phyloP scores from a whole-genome alignment of 2,113 vertebrate species.

The Hippopotamus amphibius region DNA sequence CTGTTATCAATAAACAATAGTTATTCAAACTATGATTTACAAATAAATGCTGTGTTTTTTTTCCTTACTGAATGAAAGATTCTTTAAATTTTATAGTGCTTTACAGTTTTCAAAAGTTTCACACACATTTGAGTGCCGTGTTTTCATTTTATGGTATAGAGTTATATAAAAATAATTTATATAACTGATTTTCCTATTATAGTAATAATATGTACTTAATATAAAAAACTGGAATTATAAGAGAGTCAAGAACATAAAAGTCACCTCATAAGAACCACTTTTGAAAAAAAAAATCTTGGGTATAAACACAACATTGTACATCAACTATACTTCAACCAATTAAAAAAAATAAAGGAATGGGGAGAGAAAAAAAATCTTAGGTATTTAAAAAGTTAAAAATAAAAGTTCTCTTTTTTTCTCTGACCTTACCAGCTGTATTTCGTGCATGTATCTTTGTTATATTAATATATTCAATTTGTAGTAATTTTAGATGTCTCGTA shows the following conservation, averaged over 20 bases:
- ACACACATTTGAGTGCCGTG: background rate
- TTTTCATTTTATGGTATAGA: background rate
- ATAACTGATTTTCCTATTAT: background rate
- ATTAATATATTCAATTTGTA: background rate
- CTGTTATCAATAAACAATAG: background rate
- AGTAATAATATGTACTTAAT: background rate
- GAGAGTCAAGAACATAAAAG: background rate
- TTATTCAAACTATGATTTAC: background rate
- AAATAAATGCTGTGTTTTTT: background rate
- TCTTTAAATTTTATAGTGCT: background rate
- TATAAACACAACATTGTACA: background rate
- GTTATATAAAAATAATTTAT: background rate
- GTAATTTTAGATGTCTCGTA: background rate
- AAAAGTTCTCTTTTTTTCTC: background rate
- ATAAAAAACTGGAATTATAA: background rate
- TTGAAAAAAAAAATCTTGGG: background rate
- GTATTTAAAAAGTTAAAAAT: constrained; percentile 27
- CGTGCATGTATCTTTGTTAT: background rate
- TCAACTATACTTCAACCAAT: background rate
- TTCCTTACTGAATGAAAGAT: background rate
- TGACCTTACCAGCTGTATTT: background rate
- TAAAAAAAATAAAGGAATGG: background rate
- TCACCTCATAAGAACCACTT: background rate
- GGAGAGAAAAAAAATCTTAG: background rate
- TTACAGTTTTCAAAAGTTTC: background rate